These are phyloP conservation scores for Centropristis striata DNA, from an alignment of 2,113 vertebrate species.

Conservation along the genomic window DNA sequence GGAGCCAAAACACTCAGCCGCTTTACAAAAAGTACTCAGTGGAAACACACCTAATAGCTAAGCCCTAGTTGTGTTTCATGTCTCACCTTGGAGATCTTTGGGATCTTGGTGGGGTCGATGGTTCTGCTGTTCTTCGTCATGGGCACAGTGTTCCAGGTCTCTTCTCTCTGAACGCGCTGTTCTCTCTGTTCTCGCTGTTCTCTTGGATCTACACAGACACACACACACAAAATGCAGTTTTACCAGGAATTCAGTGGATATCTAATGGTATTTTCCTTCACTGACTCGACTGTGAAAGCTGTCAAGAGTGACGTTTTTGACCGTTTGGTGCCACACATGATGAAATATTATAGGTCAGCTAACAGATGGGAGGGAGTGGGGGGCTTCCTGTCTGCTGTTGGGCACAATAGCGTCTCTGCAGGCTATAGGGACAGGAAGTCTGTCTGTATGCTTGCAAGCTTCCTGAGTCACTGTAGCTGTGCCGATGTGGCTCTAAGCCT, in stretches of 20 bases:
- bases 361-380: conserved; percentile 36
- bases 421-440: conserved; percentile 60
- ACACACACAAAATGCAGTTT: conserved; percentile 6
- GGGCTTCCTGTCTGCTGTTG: conserved; percentile 55
- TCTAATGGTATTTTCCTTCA: not conserved
- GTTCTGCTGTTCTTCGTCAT: conserved; percentile 97
- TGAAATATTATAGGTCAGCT: conserved; percentile 28
- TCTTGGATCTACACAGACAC: conserved; percentile 10
- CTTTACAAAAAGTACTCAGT: too few relatives aligned
- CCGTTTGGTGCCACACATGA: not conserved
- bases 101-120: conserved; percentile 97
- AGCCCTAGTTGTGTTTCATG: too few relatives aligned
- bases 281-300: not conserved
- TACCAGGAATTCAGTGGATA: not conserved
- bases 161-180: conserved; percentile 87
- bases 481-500: conserved; percentile 67
- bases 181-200: conserved; percentile 79
- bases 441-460: conserved; percentile 42
- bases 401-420: conserved; percentile 65
- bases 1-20: too few relatives aligned
- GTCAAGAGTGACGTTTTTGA: not conserved
- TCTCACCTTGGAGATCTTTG: conserved; percentile 98
- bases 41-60: too few relatives aligned
- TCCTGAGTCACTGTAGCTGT: conserved; percentile 53
- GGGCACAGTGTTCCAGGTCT: conserved; percentile 98